phyloP scores from a whole-genome alignment of 1,140 invertebrate species.

The Helicoverpa armigera region DNA sequence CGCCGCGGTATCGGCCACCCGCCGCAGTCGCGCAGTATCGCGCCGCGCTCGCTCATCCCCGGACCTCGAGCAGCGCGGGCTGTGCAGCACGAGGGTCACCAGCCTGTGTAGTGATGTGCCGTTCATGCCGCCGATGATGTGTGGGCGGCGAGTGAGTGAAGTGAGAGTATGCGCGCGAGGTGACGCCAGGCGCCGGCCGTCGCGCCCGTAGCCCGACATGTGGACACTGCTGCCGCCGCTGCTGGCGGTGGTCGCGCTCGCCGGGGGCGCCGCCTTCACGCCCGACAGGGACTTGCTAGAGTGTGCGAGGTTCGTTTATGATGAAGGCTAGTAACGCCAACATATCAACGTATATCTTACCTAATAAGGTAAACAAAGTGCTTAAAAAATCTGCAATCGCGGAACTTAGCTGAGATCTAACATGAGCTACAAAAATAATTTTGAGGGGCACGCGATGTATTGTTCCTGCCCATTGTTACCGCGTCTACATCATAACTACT shows the following conservation, averaged over 20 bases:
- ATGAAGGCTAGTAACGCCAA: slow-evolving; percentile 2
- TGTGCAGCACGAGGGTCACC: slow-evolving; percentile 51
- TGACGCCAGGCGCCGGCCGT: slow-evolving; percentile 62
- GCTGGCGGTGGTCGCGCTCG: slow-evolving; percentile 70
- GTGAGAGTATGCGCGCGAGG: slow-evolving; percentile 74
- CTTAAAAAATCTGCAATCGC: slow-evolving; percentile 6
- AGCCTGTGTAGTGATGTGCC: slow-evolving; percentile 72
- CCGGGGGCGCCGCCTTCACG: slow-evolving; percentile 72
- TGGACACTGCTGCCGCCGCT: slow-evolving; percentile 71
- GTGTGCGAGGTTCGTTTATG: slow-evolving; percentile 80
- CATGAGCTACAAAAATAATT: slow-evolving; percentile 83
- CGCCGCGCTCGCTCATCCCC: slow-evolving; percentile 77
- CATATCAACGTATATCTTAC: background rate
- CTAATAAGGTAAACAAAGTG: background rate
- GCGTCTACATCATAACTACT: background rate
- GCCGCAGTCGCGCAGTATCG: slow-evolving; percentile 73
- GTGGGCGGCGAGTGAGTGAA: slow-evolving; percentile 71
- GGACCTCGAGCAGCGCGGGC: slow-evolving; percentile 67
- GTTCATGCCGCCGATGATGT: slow-evolving; percentile 71
- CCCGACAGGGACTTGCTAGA: slow-evolving; percentile 79
- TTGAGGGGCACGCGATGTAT: slow-evolving; percentile 69
- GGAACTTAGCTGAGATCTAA: slow-evolving; percentile 65
- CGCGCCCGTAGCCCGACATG: slow-evolving; percentile 76
- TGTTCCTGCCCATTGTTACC: slow-evolving; percentile 50
- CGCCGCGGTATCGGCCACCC: slow-evolving; percentile 57